Evolutionary conservation across 2,113 vertebrate genomes (phyloP), one percentile per base, ranked within the genome.

Genomic region (Synodontis membranacea): DNA sequence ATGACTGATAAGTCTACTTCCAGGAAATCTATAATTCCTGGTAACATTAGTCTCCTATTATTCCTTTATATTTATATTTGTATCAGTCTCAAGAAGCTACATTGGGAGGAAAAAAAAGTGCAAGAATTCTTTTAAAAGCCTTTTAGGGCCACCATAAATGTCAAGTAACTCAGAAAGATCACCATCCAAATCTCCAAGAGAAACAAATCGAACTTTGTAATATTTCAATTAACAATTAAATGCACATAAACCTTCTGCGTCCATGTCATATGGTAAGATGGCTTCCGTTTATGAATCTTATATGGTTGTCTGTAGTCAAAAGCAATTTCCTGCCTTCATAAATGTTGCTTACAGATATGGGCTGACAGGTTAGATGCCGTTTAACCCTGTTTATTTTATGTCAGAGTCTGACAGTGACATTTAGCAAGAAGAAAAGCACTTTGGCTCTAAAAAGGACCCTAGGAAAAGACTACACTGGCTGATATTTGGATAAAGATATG

Each of bases 341-440:
- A 94, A 93, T 92, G 92, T 85, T 93, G 92, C 94, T 96, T 95
- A 93, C 91, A 96, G 93, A 96, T 93, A 93, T 83, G 92, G 90
- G 88, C 92, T 96, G 95, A 96, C 95, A 96, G 92, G 68, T 92
- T 88, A 89, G 95, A 90, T 94, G 94, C 94, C 92, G 95, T 93
- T 94, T 93, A 95, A 89, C 94, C 95, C 92, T 94, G 94, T 96
- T 96, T 95, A 96, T 52, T 96, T 95, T 92, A 92, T 91, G 92
- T 93, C 93, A 93, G 93, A 96, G 95, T 94, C 91, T 95, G 94
- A 94, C 95, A 96, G 91, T 95, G 94, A 95, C 94, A 96, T 97
- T 97, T 96, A 95, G 93, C 93, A 92, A 83, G 89, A 91, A 91
- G 92, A 96, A 92, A 91, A 91, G 81, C 88, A 89, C 39, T 90